Percentiles rank a stretch among this genome's conserved stretches.
phyloP scores from a whole-genome alignment of 2,888 invertebrate species.

The Onthophagus sagittarius region DNA sequence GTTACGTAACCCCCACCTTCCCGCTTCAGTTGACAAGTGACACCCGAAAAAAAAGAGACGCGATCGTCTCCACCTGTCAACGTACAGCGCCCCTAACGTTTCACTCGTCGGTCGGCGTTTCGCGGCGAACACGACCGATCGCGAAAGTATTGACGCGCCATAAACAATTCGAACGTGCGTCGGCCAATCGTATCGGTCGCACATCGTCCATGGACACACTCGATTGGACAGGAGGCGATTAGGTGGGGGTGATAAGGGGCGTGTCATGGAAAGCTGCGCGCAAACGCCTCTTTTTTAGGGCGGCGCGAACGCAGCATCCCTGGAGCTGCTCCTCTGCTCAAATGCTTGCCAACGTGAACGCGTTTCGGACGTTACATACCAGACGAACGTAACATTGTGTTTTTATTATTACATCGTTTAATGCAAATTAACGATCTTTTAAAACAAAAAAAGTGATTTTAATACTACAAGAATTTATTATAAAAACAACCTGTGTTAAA shows the following conservation, averaged over 20 bases:
- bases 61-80: constrained; percentile 3
- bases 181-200: constrained; percentile 24
- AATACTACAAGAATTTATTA: too few relatives aligned
- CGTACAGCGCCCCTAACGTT: background rate
- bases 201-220: constrained; percentile 34
- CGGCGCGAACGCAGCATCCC: constrained; percentile 45
- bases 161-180: constrained; percentile 23
- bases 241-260: constrained; percentile 31
- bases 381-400: background rate
- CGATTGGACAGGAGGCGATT: constrained; percentile 34
- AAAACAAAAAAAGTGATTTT: too few relatives aligned
- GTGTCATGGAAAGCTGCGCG: constrained; percentile 32
- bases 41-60: background rate
- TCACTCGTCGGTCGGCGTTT: background rate
- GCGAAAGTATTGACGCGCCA: constrained; percentile 29
- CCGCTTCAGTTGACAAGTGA: background rate
- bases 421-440: background rate
- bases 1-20: background rate
- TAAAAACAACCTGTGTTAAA: too few relatives aligned
- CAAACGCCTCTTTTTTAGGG: constrained; percentile 31
- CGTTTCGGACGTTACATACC: background rate
- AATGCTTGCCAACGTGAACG: background rate
- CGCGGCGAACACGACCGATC: constrained; percentile 2
- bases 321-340: constrained; percentile 27
- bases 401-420: background rate